Evolutionary conservation across 2,113 vertebrate genomes (phyloP), one percentile per base, ranked within the genome.

Genomic region (Hepsetus odoe): DNA sequence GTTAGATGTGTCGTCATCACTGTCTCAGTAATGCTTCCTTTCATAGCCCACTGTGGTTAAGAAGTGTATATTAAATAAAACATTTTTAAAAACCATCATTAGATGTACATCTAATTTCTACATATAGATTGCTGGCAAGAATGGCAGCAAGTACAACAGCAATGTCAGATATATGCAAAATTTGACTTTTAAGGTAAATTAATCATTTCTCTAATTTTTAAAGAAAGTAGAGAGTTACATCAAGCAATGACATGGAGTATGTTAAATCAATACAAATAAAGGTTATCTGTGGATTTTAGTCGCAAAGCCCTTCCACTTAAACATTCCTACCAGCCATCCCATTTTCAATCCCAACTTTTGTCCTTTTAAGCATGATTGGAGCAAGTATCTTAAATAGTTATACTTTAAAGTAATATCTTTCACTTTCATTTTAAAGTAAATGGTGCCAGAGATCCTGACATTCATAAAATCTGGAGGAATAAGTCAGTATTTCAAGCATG

Each of bases 361-460:
- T n/a, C 26, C 4, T 4, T 74, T 32, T 18, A 61, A 20, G 59
- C 11, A 1, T 2, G 40, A 30, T 59, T 42, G 24, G 38, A 5
- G 49, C 6, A 51, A 51, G 2, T 51, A 2, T 2, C 49, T 51
- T 13, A 30, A 44, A 61, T 32, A 14, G 7, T 0, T 33, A 32
- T 62, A 13, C 59, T 33, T 62, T 7, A 20, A 18, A n/a, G n/a
- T n/a, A n/a, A n/a, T n/a, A n/a, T n/a, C n/a, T n/a, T n/a, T n/a
- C n/a, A 30, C 13, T 1, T 14, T 61, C 11, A 14, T 16, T 12
- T 30, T 14, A 16, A 4, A 35, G 7, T 38, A 33, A 32, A 24
- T 12, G 20, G 55, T 44, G 44, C 14, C 35, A 44, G 14, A 62
- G 7, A 40, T 26, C 24, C 33, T 77, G 70, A 81, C 79, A 78